These are phyloP conservation scores for Popillia japonica DNA, from an alignment of 1,140 invertebrate genomes.

Conservation along the genomic window DNA sequence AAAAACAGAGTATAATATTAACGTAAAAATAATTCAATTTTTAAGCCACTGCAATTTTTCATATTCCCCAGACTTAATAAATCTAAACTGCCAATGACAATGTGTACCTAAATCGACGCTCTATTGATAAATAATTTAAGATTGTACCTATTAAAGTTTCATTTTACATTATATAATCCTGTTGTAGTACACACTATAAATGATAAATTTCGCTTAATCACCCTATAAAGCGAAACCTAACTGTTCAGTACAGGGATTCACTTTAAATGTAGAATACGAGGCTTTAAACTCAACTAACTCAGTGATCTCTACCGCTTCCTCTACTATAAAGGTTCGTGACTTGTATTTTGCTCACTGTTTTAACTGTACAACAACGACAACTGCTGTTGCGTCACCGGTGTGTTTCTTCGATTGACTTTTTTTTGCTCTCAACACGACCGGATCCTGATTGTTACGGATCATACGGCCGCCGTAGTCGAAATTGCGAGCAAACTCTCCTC, in stretches of 20 bases:
- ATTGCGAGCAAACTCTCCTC: background rate
- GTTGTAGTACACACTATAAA: background rate
- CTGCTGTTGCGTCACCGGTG: constrained; percentile 13
- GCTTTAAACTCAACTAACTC: background rate
- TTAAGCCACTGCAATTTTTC: no score
- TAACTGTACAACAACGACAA: background rate
- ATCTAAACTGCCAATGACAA: no score
- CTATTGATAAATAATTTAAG: no score
- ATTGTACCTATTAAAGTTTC: no score
- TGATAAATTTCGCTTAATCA: constrained; percentile 5
- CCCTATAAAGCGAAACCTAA: background rate
- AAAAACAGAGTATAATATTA: no score
- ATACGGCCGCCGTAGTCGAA: background rate
- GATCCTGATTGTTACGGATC: constrained; percentile 2
- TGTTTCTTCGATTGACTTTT: constrained; percentile 24
- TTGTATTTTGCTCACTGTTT: constrained; percentile 25
- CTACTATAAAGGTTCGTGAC: constrained; percentile 6
- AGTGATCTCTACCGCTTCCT: constrained; percentile 3
- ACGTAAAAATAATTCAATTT: no score
- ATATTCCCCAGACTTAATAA: no score
- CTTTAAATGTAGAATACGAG: constrained; percentile 1
- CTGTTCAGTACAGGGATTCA: background rate
- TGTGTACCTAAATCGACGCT: no score
- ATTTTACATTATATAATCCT: background rate
- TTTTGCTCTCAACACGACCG: background rate